Evolutionary conservation across 2,113 vertebrate genomes (phyloP).

Genomic region (Procapra przewalskii): DNA sequence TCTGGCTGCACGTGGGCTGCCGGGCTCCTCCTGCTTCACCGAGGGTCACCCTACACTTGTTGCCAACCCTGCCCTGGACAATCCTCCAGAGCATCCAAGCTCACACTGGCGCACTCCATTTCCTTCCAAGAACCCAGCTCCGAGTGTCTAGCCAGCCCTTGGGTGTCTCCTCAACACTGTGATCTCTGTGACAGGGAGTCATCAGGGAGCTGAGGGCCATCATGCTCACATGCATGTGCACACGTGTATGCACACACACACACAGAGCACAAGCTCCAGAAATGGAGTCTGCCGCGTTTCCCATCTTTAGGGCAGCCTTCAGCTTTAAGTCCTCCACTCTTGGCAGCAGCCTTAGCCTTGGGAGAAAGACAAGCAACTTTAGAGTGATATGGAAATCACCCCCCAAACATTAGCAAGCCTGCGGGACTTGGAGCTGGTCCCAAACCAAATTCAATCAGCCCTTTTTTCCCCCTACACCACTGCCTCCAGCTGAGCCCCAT

Average conservation of each 20-base stretch:
- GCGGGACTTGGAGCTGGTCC: conserved; percentile 65
- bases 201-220: neutral
- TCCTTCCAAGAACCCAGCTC: neutral
- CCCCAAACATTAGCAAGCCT: conserved; percentile 64
- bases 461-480: conserved; percentile 24
- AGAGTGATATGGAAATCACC: conserved; percentile 70
- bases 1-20: no score
- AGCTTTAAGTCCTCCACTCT: conserved; percentile 52
- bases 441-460: conserved; percentile 68
- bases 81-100: neutral
- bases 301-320: conserved; percentile 29
- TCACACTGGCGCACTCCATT: neutral
- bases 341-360: conserved; percentile 65
- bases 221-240: neutral
- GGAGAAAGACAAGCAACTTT: conserved; percentile 71
- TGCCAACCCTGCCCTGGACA: neutral
- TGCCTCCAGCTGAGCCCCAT: conserved; percentile 69
- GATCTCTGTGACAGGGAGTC: neutral
- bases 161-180: neutral
- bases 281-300: conserved; percentile 12
- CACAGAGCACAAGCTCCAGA: neutral
- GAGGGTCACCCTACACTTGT: neutral
- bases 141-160: neutral
- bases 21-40: neutral
- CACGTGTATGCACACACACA: neutral